phyloP scores from a whole-genome alignment of 2,797 vertebrate genomes.

The Spondyliosoma cantharus region DNA sequence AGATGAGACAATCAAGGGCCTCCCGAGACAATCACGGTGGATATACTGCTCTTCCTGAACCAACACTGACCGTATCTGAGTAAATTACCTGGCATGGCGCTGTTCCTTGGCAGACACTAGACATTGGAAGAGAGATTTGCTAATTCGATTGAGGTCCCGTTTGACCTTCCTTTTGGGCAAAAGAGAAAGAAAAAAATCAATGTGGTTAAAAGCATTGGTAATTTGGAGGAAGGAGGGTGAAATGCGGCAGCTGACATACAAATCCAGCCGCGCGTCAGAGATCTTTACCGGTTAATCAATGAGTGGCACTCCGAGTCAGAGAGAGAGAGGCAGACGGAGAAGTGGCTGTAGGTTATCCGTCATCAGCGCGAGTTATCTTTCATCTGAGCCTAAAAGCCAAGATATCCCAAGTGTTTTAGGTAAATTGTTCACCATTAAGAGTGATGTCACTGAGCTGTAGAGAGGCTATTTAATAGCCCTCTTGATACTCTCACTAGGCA shows the following conservation, averaged over 20 bases:
- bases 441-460: background rate
- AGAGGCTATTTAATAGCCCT: background rate
- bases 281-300: conserved; percentile 40
- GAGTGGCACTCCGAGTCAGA: conserved; percentile 12
- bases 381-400: background rate
- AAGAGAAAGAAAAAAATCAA: conserved; percentile 21
- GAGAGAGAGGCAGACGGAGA: background rate
- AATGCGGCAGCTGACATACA: background rate
- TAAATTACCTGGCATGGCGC: conserved; percentile 3
- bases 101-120: background rate
- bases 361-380: background rate
- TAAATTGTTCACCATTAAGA: background rate
- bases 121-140: background rate
- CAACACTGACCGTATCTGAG: background rate
- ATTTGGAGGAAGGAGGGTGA: conserved; percentile 14
- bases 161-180: conserved; percentile 10
- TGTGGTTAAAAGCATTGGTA: conserved; percentile 49
- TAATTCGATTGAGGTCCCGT: conserved; percentile 23
- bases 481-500: background rate
- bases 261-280: conserved; percentile 2
- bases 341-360: background rate
- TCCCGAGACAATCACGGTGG: background rate
- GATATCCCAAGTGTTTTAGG: background rate
- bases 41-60: background rate
- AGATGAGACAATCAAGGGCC: conserved; percentile 1